These are phyloP conservation scores for Spermophilus dauricus DNA, from an alignment of 2,113 vertebrate species.

Conservation along the genomic window DNA sequence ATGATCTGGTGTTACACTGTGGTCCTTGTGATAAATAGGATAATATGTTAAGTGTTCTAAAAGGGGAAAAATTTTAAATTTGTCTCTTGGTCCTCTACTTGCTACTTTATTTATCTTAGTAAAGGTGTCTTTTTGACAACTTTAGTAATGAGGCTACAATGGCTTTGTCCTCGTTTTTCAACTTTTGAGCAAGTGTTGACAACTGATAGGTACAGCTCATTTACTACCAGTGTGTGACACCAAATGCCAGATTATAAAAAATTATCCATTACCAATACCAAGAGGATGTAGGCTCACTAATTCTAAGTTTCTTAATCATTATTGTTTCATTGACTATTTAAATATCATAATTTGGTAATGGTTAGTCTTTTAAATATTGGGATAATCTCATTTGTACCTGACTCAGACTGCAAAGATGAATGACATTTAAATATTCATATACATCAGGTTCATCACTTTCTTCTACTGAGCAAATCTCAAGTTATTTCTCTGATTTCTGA, in stretches of 20 bases:
- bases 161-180: background rate
- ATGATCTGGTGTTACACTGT: background rate
- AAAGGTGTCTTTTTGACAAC: background rate
- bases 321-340: constrained; percentile 35
- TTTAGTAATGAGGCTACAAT: background rate
- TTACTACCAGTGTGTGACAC: background rate
- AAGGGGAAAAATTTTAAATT: constrained; percentile 1
- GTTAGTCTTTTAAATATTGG: background rate
- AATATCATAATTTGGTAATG: background rate
- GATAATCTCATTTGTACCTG: background rate
- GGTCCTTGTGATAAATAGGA: background rate
- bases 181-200: background rate
- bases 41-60: background rate
- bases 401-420: background rate
- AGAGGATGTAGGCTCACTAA: background rate
- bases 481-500: background rate
- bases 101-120: background rate
- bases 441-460: background rate
- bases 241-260: background rate
- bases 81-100: background rate
- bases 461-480: background rate
- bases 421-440: background rate
- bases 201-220: background rate
- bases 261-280: background rate
- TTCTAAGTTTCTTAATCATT: background rate